These are phyloP conservation scores for Neostethus bicornis DNA, from an alignment of 2,797 vertebrate genomes.

Conservation along the genomic window DNA sequence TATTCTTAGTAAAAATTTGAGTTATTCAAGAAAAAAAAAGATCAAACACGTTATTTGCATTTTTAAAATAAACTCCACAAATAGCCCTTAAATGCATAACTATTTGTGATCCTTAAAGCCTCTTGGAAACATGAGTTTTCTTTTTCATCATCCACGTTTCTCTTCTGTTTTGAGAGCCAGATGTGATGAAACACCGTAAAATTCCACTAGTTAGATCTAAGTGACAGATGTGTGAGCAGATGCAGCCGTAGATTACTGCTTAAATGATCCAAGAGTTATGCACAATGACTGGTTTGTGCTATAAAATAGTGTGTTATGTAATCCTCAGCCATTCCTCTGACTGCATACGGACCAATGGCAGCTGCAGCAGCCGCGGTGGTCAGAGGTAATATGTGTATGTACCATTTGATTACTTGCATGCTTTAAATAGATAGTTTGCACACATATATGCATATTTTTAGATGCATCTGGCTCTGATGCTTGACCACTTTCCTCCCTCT, in stretches of 20 bases:
- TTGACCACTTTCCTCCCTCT: conserved; percentile 40
- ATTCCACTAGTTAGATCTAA: conserved; percentile 27
- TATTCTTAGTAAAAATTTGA: too few species aligned
- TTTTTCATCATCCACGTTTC: conserved; percentile 5
- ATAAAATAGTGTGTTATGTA: conserved; percentile 38
- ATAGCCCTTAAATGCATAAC: too few species aligned
- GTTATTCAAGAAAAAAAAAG: too few species aligned
- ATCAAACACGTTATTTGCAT: too few species aligned
- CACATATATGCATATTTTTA: conserved; percentile 66
- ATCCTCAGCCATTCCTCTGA: conserved; percentile 91
- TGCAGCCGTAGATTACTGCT: conserved; percentile 44
- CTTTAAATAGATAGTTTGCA: conserved; percentile 27
- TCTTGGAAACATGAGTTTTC: not conserved
- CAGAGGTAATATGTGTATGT: conserved; percentile 79
- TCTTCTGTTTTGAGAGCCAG: not conserved
- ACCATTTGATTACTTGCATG: conserved; percentile 18
- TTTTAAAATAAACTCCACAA: too few species aligned
- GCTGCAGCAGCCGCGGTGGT: conserved; percentile 91
- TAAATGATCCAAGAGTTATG: conserved; percentile 14
- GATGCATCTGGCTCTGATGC: conserved; percentile 40
- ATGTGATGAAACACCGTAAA: not conserved
- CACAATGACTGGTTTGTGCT: conserved; percentile 23
- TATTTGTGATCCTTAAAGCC: conserved; percentile 9
- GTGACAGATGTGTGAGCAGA: conserved; percentile 56
- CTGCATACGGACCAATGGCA: conserved; percentile 95